These are phyloP conservation scores for Aurelia sp. DNA, from an alignment of 30 jellyfish, hydroid and myxozoan genomes.

Conservation along the genomic window DNA sequence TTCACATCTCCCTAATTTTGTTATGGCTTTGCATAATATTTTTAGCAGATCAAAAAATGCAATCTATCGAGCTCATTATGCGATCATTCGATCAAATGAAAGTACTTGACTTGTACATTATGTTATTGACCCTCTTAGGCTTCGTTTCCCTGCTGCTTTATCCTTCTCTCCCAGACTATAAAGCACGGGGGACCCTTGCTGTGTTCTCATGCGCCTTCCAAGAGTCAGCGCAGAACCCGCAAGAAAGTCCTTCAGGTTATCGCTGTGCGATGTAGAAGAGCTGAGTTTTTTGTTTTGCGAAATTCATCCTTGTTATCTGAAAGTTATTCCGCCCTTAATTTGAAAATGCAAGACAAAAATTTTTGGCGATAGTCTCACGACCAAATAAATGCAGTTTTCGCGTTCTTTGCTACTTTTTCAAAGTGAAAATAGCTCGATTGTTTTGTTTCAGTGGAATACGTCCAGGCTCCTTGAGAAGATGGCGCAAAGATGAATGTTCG, in stretches of 20 bases:
- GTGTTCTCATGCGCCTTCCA: too few species aligned
- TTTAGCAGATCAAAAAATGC: conserved; percentile 8
- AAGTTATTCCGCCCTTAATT: background rate
- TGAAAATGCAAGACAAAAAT: too few species aligned
- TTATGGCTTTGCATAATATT: background rate
- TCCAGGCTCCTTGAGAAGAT: conserved; percentile 22
- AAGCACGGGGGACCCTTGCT: too few species aligned
- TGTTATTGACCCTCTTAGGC: background rate
- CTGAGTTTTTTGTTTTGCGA: too few species aligned
- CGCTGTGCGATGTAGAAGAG: too few species aligned
- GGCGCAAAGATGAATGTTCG: conserved; percentile 70
- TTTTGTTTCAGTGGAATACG: conserved; percentile 17
- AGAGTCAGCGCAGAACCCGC: too few species aligned
- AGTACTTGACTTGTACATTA: conserved; percentile 7
- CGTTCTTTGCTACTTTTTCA: too few species aligned
- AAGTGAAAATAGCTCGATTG: background rate
- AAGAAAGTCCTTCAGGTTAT: too few species aligned
- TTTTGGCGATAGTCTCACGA: too few species aligned
- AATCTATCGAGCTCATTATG: conserved; percentile 8
- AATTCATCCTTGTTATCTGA: too few species aligned
- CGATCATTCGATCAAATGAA: background rate
- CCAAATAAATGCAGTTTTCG: too few species aligned
- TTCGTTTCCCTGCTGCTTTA: background rate
- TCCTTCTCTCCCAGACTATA: too few species aligned
- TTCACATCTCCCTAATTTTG: conserved; percentile 9